A percentile compares a stretch with the other conserved stretches of the same genome.
These are phyloP conservation scores for Stichodactyla mertensii DNA, from an alignment of 64 coral and sea anemone species.

Conservation along the genomic window DNA sequence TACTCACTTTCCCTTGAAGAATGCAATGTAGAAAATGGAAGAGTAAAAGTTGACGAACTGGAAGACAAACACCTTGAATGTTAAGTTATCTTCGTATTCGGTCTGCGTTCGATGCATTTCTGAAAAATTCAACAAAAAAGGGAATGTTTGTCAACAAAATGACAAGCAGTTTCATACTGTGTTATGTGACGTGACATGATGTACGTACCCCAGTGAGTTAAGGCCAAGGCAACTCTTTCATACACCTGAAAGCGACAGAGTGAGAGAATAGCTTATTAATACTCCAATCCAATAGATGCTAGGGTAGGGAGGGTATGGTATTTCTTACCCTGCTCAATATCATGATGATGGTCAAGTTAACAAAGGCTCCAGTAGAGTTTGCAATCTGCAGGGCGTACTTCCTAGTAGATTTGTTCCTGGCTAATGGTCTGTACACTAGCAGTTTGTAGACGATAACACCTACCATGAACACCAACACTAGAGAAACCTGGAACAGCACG, in stretches of 20 bases:
- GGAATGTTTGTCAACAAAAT: neutral
- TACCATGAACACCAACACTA: slow-evolving; percentile 99
- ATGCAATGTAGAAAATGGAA: slow-evolving; percentile 97
- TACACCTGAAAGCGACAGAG: slow-evolving; percentile 52
- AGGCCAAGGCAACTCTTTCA: slow-evolving; percentile 85
- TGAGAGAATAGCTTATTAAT: neutral
- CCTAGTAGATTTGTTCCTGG: slow-evolving; percentile 73
- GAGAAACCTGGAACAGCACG: slow-evolving; percentile 58
- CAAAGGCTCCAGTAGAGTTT: slow-evolving; percentile 89
- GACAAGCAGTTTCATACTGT: neutral
- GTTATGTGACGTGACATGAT: neutral
- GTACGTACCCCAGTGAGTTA: slow-evolving; percentile 92
- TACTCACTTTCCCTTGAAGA: slow-evolving; percentile 99
- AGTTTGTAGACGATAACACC: slow-evolving; percentile 98
- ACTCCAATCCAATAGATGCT: too few relatives aligned
- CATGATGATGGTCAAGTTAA: slow-evolving; percentile 99
- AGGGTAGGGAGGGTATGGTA: neutral
- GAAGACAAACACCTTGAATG: slow-evolving; percentile 97
- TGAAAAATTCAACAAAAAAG: slow-evolving; percentile 9
- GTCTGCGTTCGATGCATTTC: slow-evolving; percentile 98
- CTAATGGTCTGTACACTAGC: slow-evolving; percentile 89
- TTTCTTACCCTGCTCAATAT: slow-evolving; percentile 89
- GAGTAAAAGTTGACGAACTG: slow-evolving; percentile 99
- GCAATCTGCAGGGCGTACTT: slow-evolving; percentile 90
- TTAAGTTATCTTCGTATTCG: slow-evolving; percentile 95